Percentiles rank a stretch among this genome's conserved stretches.
Evolutionary conservation across 2,113 vertebrate genomes (phyloP).

Genomic region (Malurus melanocephalus): DNA sequence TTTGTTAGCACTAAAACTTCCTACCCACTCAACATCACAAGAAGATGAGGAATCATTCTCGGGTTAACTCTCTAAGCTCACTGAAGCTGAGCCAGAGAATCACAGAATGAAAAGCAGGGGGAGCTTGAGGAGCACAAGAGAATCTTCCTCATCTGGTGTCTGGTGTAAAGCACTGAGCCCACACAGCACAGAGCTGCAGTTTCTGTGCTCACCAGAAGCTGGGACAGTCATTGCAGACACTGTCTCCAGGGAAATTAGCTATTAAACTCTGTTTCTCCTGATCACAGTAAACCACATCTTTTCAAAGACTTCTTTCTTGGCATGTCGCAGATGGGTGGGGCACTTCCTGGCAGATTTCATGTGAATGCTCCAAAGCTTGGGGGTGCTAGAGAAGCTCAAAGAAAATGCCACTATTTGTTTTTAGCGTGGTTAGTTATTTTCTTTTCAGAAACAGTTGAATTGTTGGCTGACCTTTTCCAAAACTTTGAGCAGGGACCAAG

Average conservation of each 20-base stretch:
- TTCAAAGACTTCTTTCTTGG: conserved; percentile 4
- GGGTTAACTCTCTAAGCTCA: background rate
- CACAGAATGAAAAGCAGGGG: conserved; percentile 60
- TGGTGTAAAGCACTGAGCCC: background rate
- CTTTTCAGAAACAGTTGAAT: conserved; percentile 22
- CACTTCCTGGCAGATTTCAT: background rate
- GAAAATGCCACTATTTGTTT: background rate
- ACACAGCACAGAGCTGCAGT: background rate
- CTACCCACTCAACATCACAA: background rate
- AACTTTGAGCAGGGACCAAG: background rate
- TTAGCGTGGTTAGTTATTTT: background rate
- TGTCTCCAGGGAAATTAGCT: background rate
- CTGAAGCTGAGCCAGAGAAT: conserved; percentile 3
- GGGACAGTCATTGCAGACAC: background rate
- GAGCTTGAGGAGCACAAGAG: conserved; percentile 59
- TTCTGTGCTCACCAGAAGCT: conserved; percentile 17
- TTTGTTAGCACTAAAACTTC: background rate
- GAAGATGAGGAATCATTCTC: background rate
- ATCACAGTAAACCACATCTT: background rate
- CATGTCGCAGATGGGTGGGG: background rate
- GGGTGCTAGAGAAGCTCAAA: conserved; percentile 26
- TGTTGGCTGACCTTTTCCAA: conserved; percentile 35
- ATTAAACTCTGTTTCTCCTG: background rate
- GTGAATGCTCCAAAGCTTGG: background rate
- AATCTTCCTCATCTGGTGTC: background rate